Evolutionary conservation across 37 sponge, comb jelly and placozoan species (phyloP).

Genomic region (Halichondria panicea): DNA sequence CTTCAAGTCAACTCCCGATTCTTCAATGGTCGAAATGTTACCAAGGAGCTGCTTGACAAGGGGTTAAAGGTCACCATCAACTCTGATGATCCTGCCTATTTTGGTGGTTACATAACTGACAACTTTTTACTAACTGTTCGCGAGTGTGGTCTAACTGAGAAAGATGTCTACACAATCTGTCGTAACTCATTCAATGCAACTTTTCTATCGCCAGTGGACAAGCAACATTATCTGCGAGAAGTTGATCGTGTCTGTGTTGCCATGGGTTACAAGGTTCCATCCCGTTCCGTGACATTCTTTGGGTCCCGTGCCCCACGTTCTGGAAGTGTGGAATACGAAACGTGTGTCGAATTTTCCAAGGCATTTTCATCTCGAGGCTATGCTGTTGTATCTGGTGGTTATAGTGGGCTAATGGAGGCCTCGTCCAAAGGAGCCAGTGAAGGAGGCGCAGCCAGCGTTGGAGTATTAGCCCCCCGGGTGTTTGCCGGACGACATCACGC

Average conservation of each 20-base stretch:
- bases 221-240: conserved; percentile 35
- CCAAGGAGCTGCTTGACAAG: conserved; percentile 42
- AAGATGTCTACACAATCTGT: conserved; percentile 64
- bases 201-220: conserved; percentile 50
- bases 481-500: conserved; percentile 19
- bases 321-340: conserved; percentile 50
- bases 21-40: conserved; percentile 32
- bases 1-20: conserved; percentile 45
- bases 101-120: conserved; percentile 78
- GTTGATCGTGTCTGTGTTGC: conserved; percentile 41
- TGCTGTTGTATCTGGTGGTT: conserved; percentile 67
- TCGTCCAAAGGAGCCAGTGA: conserved; percentile 50
- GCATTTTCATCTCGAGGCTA: conserved; percentile 63
- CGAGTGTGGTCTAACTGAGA: conserved; percentile 20
- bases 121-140: conserved; percentile 45
- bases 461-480: conserved; percentile 63
- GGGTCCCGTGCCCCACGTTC: conserved; percentile 51
- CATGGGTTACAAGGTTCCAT: conserved; percentile 58
- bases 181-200: conserved; percentile 61
- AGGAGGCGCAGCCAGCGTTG: conserved; percentile 10
- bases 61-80: conserved; percentile 70
- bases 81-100: conserved; percentile 85
- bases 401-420: conserved; percentile 79
- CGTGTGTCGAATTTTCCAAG: conserved; percentile 30
- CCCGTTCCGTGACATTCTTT: conserved; percentile 59